phyloP scores from a whole-genome alignment of 2,888 invertebrate genomes.

The Clepsis dumicolana region DNA sequence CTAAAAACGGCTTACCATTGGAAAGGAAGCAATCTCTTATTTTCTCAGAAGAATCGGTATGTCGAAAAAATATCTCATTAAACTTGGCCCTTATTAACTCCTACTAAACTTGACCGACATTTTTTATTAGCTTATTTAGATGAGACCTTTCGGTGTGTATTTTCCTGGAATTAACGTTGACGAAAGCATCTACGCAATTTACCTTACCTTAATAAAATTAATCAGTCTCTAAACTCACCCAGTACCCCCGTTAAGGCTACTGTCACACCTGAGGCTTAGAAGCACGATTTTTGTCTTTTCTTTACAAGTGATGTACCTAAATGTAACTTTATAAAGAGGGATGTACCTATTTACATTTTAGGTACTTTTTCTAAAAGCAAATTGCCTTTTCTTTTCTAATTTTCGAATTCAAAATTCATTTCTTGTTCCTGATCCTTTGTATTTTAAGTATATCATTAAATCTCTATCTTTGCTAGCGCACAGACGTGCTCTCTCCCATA shows the following conservation, averaged over 20 bases:
- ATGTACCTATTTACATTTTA: too few species aligned
- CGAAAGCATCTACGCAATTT: slow-evolving; percentile 31
- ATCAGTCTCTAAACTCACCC: slow-evolving; percentile 26
- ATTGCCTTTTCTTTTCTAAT: too few species aligned
- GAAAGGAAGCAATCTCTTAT: neutral
- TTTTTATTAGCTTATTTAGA: neutral
- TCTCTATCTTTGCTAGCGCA: too few species aligned
- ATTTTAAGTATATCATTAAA: too few species aligned
- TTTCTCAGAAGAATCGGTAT: neutral
- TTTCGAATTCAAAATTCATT: too few species aligned
- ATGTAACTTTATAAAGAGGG: too few species aligned
- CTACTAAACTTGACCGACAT: neutral
- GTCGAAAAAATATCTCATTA: neutral
- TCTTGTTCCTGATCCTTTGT: too few species aligned
- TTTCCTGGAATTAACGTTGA: slow-evolving; percentile 8
- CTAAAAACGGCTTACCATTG: neutral
- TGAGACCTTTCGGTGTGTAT: neutral
- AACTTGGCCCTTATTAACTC: neutral
- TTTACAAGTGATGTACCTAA: too few species aligned
- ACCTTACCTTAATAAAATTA: slow-evolving; percentile 39
- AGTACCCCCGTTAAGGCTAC: neutral
- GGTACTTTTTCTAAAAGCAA: too few species aligned
- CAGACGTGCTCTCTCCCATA: too few species aligned
- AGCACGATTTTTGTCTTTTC: neutral
- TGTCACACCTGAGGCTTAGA: neutral